Conservation (phyloP, 2,113 vertebrate species). For the Podarcis cretensis region DNA sequence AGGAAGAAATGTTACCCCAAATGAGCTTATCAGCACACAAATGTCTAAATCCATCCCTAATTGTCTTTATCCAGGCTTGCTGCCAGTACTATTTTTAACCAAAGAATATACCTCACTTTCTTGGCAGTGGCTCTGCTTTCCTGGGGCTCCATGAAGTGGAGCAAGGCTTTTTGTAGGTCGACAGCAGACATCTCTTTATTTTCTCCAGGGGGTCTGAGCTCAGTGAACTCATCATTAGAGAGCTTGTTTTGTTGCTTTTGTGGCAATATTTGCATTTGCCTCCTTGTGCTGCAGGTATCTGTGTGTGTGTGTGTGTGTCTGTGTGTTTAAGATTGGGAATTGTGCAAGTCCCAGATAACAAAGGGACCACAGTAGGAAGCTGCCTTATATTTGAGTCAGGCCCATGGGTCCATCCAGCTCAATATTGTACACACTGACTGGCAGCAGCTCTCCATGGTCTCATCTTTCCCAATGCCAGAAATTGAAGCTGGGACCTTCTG, state of each 20-base stretch:
- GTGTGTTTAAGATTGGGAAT: no score
- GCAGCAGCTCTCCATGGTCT: no score
- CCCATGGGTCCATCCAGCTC: no score
- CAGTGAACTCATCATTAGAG: not conserved
- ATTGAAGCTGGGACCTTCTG: no score
- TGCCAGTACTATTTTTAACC: conserved; percentile 11
- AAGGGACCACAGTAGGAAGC: no score
- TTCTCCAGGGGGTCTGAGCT: not conserved
- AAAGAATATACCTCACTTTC: conserved; percentile 5
- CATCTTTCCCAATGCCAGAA: no score
- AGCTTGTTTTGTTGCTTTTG: not conserved
- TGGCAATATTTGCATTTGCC: not conserved
- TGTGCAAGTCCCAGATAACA: no score
- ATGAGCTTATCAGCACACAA: not conserved
- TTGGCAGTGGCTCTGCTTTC: not conserved
- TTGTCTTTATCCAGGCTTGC: conserved; percentile 17
- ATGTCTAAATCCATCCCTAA: not conserved
- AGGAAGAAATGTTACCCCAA: not conserved
- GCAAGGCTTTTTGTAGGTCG: conserved; percentile 1
- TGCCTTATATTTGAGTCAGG: no score
- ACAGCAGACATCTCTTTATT: not conserved
- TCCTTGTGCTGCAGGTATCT: not conserved
- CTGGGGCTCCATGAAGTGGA: not conserved
- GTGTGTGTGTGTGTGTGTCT: no score
- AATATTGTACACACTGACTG: no score